Evolutionary conservation across 2,113 vertebrate species (phyloP), one percentile per base, ranked within the genome.

Genomic region (Oryzias javanicus): DNA sequence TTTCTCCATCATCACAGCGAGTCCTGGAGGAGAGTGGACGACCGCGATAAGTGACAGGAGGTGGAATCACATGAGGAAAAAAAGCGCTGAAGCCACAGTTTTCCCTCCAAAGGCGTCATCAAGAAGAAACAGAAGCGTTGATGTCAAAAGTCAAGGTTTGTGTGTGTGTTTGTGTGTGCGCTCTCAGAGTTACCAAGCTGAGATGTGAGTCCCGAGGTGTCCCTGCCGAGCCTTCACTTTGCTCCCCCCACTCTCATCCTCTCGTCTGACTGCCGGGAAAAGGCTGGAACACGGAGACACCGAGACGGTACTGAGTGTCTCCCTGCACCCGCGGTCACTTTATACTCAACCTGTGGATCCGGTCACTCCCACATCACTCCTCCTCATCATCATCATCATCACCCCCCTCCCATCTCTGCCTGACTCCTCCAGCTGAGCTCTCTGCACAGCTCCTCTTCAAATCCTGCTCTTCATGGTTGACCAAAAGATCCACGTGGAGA

Each of bases 1-100:
- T 86, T 93, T 95, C 72, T 90, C 88, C 87, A 92, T 91, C 93
- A 93, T 95, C 79, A 78, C 83, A 79, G 69, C 67, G 14, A 15
- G 65, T 80, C 56, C 76, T 68, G 76, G 52, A 72, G 55, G 78
- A 72, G 59, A 83, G 74, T 50, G 65, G 58, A 71, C 52, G 48
- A 60, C 69, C 63, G 45, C 18, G 40, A 78, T 45, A 79, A 85
- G 78, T 64, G 55, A 61, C 80, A 85, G 55, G 55, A 71, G 68
- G 35, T 80, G 35, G 79, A 65, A 89, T 82, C 74, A 79, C 75
- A 82, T 84, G 69, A 70, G 54, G 64, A 74, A 64, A 67, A n/a
- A 79, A 75, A 79, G 63, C 1, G 60, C 79, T 88, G 86, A 87
- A 75, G 47, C 63, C 50, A 78, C 59, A 76, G 49, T 74, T 84